These are phyloP conservation scores for Cerceris ruficornis DNA, from an alignment of 2,888 invertebrate genomes.

Conservation along the genomic window DNA sequence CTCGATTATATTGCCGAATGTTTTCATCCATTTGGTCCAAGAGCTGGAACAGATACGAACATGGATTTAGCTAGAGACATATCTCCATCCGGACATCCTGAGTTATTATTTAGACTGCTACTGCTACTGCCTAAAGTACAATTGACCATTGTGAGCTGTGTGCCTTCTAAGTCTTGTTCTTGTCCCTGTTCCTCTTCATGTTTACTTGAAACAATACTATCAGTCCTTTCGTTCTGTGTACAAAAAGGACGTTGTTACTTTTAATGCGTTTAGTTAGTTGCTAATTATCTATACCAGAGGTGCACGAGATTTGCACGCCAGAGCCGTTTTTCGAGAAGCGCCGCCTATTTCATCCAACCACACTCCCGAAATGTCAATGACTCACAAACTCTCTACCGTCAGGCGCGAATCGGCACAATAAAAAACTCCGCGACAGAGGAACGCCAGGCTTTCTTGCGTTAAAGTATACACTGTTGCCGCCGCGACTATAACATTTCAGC, in stretches of 20 bases:
- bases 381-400: no score
- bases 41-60: slow-evolving; percentile 71
- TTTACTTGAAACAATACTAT: slow-evolving; percentile 62
- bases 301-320: no score
- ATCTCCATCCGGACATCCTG: slow-evolving; percentile 66
- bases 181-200: slow-evolving; percentile 53
- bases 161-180: slow-evolving; percentile 72
- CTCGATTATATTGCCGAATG: slow-evolving; percentile 41
- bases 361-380: no score
- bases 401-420: no score
- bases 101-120: slow-evolving; percentile 78
- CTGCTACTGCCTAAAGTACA: slow-evolving; percentile 74
- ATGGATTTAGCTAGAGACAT: slow-evolving; percentile 69
- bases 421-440: no score
- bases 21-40: slow-evolving; percentile 79
- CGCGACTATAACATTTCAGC: no score
- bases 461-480: no score
- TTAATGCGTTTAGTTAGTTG: not conserved
- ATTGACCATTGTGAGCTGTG: slow-evolving; percentile 76
- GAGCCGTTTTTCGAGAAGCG: no score
- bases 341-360: no score
- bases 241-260: slow-evolving; percentile 10
- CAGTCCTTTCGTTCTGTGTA: slow-evolving; percentile 70
- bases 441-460: no score
- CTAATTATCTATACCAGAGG: not conserved